A percentile compares a stretch with the other conserved stretches of the same genome.
Conservation (phyloP, 2,888 invertebrate genomes). For the Eupithecia insigniata region DNA sequence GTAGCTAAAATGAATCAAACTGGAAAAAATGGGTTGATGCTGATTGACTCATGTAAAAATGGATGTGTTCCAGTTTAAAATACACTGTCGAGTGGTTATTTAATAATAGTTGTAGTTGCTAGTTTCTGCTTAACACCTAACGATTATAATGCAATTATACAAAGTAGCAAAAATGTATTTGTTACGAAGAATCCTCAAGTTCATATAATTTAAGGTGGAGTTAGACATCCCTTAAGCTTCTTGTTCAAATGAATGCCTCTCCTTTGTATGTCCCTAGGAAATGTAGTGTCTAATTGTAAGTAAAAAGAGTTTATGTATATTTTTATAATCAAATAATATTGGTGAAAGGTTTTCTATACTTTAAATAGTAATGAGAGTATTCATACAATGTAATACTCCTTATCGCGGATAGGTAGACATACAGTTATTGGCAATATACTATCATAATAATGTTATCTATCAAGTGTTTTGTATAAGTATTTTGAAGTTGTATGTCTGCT, state of each 20-base stretch:
- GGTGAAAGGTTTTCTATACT: slow-evolving; percentile 44
- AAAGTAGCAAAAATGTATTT: slow-evolving; percentile 14
- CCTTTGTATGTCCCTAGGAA: slow-evolving; percentile 27
- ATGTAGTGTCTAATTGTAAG: slow-evolving; percentile 27
- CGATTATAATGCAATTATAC: slow-evolving; percentile 15
- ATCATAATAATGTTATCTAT: slow-evolving; percentile 33
- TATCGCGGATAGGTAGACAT: slow-evolving; percentile 33
- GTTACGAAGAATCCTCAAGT: slow-evolving; percentile 18
- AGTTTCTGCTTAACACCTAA: slow-evolving; percentile 14
- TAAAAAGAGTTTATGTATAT: slow-evolving; percentile 39
- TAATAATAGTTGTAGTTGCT: slow-evolving; percentile 12
- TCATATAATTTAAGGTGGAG: slow-evolving; percentile 8
- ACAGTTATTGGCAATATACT: slow-evolving; percentile 21
- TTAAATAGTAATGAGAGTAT: slow-evolving; percentile 38
- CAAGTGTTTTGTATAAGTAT: slow-evolving; percentile 24
- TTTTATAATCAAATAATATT: slow-evolving; percentile 45
- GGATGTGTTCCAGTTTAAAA: not conserved
- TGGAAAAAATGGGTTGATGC: not conserved
- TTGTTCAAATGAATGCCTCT: slow-evolving; percentile 20
- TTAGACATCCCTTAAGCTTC: slow-evolving; percentile 17
- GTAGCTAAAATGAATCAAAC: too few relatives aligned
- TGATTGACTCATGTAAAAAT: not conserved
- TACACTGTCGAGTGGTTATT: not conserved
- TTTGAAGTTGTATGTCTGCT: slow-evolving; percentile 39
- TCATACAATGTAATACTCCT: slow-evolving; percentile 46